A percentile compares a stretch with the other conserved stretches of the same genome.
Conservation (phyloP, 1,140 invertebrate species). For the Arion vulgaris region DNA sequence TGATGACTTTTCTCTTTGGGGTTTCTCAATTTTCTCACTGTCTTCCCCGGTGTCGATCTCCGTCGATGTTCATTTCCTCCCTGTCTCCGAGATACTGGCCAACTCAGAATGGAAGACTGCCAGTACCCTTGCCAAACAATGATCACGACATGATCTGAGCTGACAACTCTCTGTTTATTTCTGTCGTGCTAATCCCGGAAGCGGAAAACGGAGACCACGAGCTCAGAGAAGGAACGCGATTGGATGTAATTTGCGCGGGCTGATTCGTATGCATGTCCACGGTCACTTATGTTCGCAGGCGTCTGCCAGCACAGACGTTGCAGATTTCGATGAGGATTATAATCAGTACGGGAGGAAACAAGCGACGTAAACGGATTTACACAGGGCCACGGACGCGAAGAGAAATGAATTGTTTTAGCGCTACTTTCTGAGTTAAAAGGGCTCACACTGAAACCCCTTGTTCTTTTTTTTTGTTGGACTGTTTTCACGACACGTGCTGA, state of each 20-base stretch:
- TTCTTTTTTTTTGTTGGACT: background rate
- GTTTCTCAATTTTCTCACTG: background rate
- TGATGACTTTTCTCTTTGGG: background rate
- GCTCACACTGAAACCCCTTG: background rate
- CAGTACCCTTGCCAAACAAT: slow-evolving; percentile 13
- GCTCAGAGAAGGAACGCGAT: slow-evolving; percentile 19
- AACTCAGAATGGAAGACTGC: background rate
- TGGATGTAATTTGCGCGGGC: slow-evolving; percentile 37
- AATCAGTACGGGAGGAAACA: slow-evolving; percentile 12
- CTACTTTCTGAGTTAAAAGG: background rate
- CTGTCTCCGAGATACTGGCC: slow-evolving; percentile 16
- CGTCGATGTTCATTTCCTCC: slow-evolving; percentile 16
- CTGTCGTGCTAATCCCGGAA: slow-evolving; percentile 31
- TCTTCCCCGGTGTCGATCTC: background rate
- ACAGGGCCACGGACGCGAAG: background rate
- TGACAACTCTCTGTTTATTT: slow-evolving; percentile 31
- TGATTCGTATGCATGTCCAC: slow-evolving; percentile 40
- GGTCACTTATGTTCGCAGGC: background rate
- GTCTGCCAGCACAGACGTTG: background rate
- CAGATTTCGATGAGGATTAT: background rate
- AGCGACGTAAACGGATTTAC: slow-evolving; percentile 21
- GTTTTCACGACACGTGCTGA: background rate
- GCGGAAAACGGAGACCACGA: slow-evolving; percentile 26
- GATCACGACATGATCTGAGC: slow-evolving; percentile 17
- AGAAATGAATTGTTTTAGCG: background rate